A percentile compares a stretch with the other conserved stretches of the same genome.
phyloP scores from a whole-genome alignment of 2,113 vertebrate genomes.

The Poeciliopsis occidentalis region DNA sequence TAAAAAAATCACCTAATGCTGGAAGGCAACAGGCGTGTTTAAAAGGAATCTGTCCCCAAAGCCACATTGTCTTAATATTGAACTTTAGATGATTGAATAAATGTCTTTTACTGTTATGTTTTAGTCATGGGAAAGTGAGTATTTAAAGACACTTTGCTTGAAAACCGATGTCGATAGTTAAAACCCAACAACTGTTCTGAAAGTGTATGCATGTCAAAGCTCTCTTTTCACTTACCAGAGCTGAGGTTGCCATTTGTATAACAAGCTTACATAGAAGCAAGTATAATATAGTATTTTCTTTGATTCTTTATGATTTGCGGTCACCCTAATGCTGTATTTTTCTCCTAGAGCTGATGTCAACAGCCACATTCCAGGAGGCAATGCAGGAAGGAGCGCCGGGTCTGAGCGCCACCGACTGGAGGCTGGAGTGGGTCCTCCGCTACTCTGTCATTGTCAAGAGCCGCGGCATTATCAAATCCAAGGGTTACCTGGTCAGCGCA shows the following conservation, averaged over 20 bases:
- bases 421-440: conserved; percentile 92
- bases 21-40: not conserved
- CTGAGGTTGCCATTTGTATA: too few species aligned
- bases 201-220: not conserved
- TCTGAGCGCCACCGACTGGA: conserved; percentile 84
- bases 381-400: conserved; percentile 85
- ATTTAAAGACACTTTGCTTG: too few species aligned
- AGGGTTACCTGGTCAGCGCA: conserved; percentile 95
- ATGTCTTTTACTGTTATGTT: too few species aligned
- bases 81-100: too few species aligned
- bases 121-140: too few species aligned
- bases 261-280: too few species aligned
- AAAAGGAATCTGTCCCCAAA: not conserved
- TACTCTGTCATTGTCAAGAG: conserved; percentile 98
- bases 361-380: conserved; percentile 89
- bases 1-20: not conserved
- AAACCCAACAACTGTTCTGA: too few species aligned
- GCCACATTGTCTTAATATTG: too few species aligned
- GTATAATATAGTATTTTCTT: too few species aligned
- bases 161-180: too few species aligned
- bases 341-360: conserved; percentile 89
- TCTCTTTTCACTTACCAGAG: too few species aligned
- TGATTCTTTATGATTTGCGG: not conserved
- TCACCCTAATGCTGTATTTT: not conserved
- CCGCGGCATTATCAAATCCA: conserved; percentile 97